These are phyloP conservation scores for Rugalucina vietnamica DNA, from an alignment of 2,888 invertebrate species.

Conservation along the genomic window DNA sequence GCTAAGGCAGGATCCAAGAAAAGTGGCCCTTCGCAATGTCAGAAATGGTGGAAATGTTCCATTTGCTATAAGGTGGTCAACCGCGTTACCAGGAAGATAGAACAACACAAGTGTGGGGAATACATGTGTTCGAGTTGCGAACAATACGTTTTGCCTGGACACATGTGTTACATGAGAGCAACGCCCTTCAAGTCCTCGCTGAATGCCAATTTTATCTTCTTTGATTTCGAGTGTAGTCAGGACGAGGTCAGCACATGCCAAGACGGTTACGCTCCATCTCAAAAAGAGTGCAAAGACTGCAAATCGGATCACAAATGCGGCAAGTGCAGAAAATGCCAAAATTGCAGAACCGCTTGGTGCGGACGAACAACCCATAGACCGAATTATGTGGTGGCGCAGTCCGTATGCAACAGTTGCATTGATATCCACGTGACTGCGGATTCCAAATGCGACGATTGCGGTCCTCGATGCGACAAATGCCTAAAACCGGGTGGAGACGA, in stretches of 20 bases:
- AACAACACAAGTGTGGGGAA: conserved; percentile 36
- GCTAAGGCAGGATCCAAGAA: conserved; percentile 8
- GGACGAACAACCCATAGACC: not conserved
- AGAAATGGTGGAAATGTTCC: conserved; percentile 42
- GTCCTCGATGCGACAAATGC: not conserved
- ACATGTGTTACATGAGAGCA: conserved; percentile 34
- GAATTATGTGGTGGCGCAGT: conserved; percentile 16
- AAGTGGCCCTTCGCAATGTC: conserved; percentile 21
- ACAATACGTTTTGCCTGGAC: conserved; percentile 24
- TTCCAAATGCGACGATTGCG: conserved; percentile 17
- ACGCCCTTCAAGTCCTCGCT: not conserved
- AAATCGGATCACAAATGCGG: not conserved
- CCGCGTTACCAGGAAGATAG: conserved; percentile 7
- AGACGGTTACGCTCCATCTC: conserved; percentile 24
- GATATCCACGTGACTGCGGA: not conserved
- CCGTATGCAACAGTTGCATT: not conserved
- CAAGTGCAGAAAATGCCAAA: not conserved
- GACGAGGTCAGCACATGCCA: conserved; percentile 23
- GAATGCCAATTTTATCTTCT: conserved; percentile 30
- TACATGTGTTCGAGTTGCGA: conserved; percentile 23
- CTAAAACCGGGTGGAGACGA: not conserved
- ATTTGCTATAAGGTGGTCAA: conserved; percentile 30
- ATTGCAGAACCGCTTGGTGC: conserved; percentile 10
- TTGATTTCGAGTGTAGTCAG: conserved; percentile 48
- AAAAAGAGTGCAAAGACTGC: conserved; percentile 30